A percentile compares a stretch with the other conserved stretches of the same genome.
Conservation (phyloP, 2,113 vertebrate genomes). For the Cyanistes caeruleus region DNA sequence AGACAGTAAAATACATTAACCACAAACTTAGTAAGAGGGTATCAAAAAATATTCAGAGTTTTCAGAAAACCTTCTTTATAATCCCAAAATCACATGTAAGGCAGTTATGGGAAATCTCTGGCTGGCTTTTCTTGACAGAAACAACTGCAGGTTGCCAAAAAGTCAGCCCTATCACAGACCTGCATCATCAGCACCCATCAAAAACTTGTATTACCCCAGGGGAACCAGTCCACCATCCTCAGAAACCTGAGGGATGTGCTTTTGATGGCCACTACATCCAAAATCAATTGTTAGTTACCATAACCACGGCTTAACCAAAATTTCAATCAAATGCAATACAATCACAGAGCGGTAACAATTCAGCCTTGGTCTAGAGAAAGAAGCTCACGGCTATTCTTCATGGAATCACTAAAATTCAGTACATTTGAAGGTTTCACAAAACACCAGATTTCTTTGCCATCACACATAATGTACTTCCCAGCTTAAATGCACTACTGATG, state of each 20-base stretch:
- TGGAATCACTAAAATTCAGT: not conserved
- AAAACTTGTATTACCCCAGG: not conserved
- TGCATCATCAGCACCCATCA: not conserved
- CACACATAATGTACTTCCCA: rapidly evolving
- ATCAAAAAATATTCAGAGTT: not conserved
- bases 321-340: not conserved
- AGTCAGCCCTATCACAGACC: not conserved
- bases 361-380: not conserved
- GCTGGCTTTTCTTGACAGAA: not conserved
- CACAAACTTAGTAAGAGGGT: not conserved
- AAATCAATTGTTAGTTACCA: not conserved
- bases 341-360: not conserved
- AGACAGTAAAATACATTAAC: not conserved
- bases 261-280: not conserved
- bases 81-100: not conserved
- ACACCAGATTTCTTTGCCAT: not conserved
- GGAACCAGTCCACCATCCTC: not conserved
- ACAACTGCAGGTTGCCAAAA: not conserved
- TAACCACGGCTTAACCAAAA: not conserved
- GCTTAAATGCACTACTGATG: not conserved
- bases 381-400: not conserved
- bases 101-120: not conserved
- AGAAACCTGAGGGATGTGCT: not conserved
- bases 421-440: not conserved
- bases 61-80: not conserved